phyloP scores from a whole-genome alignment of 2,888 invertebrate species.

The Philereme vetulata region DNA sequence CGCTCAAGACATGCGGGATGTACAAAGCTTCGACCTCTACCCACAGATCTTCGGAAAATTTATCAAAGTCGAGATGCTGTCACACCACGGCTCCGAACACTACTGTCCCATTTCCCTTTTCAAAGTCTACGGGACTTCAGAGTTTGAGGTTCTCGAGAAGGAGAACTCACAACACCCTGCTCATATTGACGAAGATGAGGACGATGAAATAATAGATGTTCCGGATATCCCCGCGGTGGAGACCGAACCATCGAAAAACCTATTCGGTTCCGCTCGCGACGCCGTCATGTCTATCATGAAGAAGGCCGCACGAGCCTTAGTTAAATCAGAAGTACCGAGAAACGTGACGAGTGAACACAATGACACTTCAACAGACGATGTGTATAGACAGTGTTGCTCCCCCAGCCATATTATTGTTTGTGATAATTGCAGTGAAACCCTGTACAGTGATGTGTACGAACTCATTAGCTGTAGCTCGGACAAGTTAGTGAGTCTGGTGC shows the following conservation, averaged over 20 bases:
- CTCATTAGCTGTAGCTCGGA: conserved; percentile 88
- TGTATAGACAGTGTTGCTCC: conserved; percentile 85
- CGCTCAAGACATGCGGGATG: conserved; percentile 92
- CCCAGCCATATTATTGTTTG: conserved; percentile 90
- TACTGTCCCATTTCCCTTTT: conserved; percentile 99
- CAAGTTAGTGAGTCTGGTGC: conserved; percentile 85
- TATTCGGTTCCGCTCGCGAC: conserved; percentile 94
- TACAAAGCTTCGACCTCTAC: conserved; percentile 93
- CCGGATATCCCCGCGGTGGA: conserved; percentile 74
- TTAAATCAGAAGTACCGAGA: conserved; percentile 87
- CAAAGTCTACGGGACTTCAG: conserved; percentile 96
- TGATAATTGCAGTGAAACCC: conserved; percentile 88
- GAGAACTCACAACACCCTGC: conserved; percentile 88
- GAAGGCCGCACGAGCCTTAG: conserved; percentile 94
- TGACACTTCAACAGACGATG: conserved; percentile 69
- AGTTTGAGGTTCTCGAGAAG: conserved; percentile 94
- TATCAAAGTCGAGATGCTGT: conserved; percentile 94
- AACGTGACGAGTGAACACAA: conserved; percentile 81
- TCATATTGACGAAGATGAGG: conserved; percentile 86
- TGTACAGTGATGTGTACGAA: conserved; percentile 89
- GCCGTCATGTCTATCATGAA: conserved; percentile 96
- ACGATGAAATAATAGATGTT: conserved; percentile 86
- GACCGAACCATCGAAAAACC: conserved; percentile 85
- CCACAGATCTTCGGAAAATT: conserved; percentile 94
- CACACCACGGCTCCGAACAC: conserved; percentile 98